phyloP scores from a whole-genome alignment of 2,888 invertebrate genomes.

The Acleris sparsana region DNA sequence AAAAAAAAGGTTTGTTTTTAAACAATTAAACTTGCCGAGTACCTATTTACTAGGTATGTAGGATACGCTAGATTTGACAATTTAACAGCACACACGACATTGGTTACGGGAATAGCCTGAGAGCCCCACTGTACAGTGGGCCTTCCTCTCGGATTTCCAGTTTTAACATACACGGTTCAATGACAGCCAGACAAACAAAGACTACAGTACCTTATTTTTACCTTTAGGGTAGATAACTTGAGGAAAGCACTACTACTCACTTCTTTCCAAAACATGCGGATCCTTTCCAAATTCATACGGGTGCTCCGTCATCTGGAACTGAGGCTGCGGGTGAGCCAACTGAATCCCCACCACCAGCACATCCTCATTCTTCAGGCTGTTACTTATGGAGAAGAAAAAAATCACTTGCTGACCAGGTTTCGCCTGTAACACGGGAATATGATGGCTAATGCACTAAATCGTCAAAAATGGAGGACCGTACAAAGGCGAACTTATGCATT shows the following conservation, averaged over 20 bases:
- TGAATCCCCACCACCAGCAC: conserved; percentile 59
- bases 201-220: too few relatives aligned
- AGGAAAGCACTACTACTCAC: conserved; percentile 47
- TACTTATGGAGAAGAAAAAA: conserved; percentile 57
- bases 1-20: conserved; percentile 11
- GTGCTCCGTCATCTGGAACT: conserved; percentile 56
- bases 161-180: too few relatives aligned
- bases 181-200: too few relatives aligned
- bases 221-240: neutral
- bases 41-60: too few relatives aligned
- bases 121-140: too few relatives aligned
- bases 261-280: conserved; percentile 51
- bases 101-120: too few relatives aligned
- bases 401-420: conserved; percentile 56
- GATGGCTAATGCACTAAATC: too few relatives aligned
- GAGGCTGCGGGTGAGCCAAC: conserved; percentile 63
- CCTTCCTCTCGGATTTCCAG: too few relatives aligned
- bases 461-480: too few relatives aligned
- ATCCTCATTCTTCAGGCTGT: conserved; percentile 58
- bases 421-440: conserved; percentile 45
- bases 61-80: too few relatives aligned
- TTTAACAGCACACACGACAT: too few relatives aligned
- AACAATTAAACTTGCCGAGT: neutral
- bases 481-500: too few relatives aligned
- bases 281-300: conserved; percentile 55